phyloP scores from a whole-genome alignment of 2,797 vertebrate genomes.

The Galagoides demidoff region DNA sequence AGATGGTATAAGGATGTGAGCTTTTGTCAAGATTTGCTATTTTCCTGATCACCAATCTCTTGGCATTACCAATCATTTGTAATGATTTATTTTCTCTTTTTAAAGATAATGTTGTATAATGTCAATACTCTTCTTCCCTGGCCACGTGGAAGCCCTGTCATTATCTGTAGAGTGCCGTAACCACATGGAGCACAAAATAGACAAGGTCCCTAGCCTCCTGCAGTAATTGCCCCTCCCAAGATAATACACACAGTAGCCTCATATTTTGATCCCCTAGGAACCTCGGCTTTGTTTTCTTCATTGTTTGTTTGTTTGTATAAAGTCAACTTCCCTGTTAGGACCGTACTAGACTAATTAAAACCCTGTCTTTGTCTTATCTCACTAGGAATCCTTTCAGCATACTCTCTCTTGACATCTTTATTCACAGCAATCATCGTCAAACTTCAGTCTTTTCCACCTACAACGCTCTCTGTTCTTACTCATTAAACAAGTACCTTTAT shows the following conservation, averaged over 20 bases:
- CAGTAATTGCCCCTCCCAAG: neutral
- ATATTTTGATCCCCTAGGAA: neutral
- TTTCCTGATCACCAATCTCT: neutral
- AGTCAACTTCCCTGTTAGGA: neutral
- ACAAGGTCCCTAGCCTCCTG: neutral
- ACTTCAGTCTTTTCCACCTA: neutral
- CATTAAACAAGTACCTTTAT: neutral
- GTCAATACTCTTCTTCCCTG: neutral
- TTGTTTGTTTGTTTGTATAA: neutral
- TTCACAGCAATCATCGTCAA: neutral
- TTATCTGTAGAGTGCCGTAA: constrained; percentile 2
- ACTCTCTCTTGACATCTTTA: neutral
- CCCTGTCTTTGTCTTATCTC: neutral
- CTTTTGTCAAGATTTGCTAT: neutral
- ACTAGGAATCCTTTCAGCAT: neutral
- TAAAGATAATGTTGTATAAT: neutral
- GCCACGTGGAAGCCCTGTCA: neutral
- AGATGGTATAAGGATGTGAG: neutral
- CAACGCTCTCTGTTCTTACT: neutral
- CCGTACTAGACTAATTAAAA: constrained; percentile 6
- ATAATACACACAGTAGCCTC: neutral
- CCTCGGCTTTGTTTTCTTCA: neutral
- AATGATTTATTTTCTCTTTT: neutral
- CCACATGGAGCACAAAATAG: neutral
- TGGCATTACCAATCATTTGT: neutral